Conservation (phyloP, 2,113 vertebrate species). For the Ancistrus triradiatus region DNA sequence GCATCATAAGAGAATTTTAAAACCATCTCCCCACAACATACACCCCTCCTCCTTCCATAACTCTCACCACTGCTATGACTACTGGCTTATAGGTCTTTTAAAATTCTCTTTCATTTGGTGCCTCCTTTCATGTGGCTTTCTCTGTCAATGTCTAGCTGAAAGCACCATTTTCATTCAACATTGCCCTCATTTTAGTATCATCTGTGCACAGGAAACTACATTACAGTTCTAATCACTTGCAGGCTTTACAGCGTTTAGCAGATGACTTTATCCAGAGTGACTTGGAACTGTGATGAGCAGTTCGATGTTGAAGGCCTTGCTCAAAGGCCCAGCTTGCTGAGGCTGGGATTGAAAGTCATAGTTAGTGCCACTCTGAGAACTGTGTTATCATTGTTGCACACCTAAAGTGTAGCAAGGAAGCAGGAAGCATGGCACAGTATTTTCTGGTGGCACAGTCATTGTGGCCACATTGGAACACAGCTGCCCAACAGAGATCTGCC, state of each 20-base stretch:
- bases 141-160: slow-evolving; percentile 29
- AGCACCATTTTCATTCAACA: slow-evolving; percentile 35
- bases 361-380: no score
- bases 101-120: slow-evolving; percentile 40
- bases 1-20: slow-evolving; percentile 27
- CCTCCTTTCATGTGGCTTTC: slow-evolving; percentile 43
- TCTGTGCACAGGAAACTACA: no score
- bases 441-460: neutral
- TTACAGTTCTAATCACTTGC: no score
- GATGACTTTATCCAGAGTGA: no score
- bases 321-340: no score
- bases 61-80: slow-evolving; percentile 20
- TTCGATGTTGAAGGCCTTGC: no score
- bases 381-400: neutral
- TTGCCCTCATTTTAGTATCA: neutral
- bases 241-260: no score
- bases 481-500: neutral
- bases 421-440: no score
- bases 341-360: no score
- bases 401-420: neutral
- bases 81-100: slow-evolving; percentile 40
- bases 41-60: neutral
- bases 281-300: no score
- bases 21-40: slow-evolving; percentile 13
- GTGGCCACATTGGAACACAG: neutral